Evolutionary conservation across 2,797 vertebrate species (phyloP), one percentile per base, ranked within the genome.

Genomic region (Phalloptychus januarius): DNA sequence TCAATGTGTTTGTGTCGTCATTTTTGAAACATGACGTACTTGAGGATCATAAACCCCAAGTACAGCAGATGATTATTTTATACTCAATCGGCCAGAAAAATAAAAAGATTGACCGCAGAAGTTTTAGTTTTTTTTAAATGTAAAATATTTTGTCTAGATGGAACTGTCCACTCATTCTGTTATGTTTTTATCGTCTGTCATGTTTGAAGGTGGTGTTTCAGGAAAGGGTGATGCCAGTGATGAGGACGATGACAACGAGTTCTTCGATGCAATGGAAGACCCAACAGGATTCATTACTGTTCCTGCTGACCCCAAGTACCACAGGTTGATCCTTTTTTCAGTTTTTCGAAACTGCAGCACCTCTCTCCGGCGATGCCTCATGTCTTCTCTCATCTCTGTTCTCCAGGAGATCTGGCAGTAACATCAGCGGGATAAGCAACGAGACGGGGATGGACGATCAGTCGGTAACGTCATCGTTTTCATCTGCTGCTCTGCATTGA

Each of bases 191-290:
- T 15, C 52, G 3, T 71, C 5, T 72, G 13, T 74, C 36, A 65
- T 74, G 2, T 16, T 72, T 36, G 20, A 31, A 96, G 95, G 91
- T 1, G 85, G 79, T 0, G 86, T 69, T 72, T 83, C 92, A 58
- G 94, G 88, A 1, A 99, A 98, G 86, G 97, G 97, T 0, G 98
- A 99, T 71, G 91, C 96, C 88, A 99, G 98, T 4, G 98, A 99
- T 0, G 98, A 99, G 86, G 98, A 99, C 0, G 98, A 99, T 0
- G 98, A 99, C 87, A 99, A 97, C 0, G 97, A 99, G 88, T 99
- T 99, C 91, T 99, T 99, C 8, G 98, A 99, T 0, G 96, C 96
- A 0, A 96, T 95, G 86, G 95, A 96, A 85, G 96, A 96, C 15
- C 97, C 97, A 8, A 96, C 97, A 0, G 97, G 97, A 88, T 98